Evolutionary conservation across 2,888 invertebrate species (phyloP), one percentile per base, ranked within the genome.

Genomic region (Alloscopus bannaensis): DNA sequence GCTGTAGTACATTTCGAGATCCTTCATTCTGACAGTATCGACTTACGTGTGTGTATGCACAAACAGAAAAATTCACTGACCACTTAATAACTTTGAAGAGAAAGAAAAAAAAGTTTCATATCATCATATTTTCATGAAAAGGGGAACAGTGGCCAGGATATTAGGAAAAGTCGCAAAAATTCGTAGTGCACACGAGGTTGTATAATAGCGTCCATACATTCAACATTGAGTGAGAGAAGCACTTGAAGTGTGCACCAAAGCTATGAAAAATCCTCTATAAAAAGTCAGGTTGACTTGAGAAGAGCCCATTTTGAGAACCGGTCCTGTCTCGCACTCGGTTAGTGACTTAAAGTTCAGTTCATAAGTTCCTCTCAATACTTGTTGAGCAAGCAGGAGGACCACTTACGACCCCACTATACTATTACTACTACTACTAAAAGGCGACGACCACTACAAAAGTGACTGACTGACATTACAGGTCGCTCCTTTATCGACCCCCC

Each of bases 301-400:
- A 77, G 77, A 77, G 69, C 69, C 64, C 77, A 77, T 77, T 77
- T 77, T 29, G 77, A 72, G 59, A 78, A 71, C 80, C 80, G 80
- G 80, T 80, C 80, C 70, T 80, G 75, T 69, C 55, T 42, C 55
- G 47, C 59, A 73, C 36, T 80, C 69, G 80, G 75, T 80, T 80
- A 80, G 80, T 80, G 70, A 76, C 70, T 69, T 80, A 65, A 75
- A 80, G 73, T 69, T 73, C 75, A 76, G 70, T 75, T 80, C 73
- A 69, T 65, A 64, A 71, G 77, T 68, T 76, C 68, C 77, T 69
- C 64, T 64, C 45, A 68, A 60, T 55, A 62, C 24, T 50, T 59
- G 69, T 70, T 62, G 68, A 66, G 55, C 47, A 31, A 68, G 69
- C 62, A 75, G 66, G 65, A 57, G 73, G 69, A 77, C 69, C 69